Evolutionary conservation across 2,113 vertebrate genomes (phyloP), one percentile per base, ranked within the genome.

Genomic region (Ageneiosus marmoratus): DNA sequence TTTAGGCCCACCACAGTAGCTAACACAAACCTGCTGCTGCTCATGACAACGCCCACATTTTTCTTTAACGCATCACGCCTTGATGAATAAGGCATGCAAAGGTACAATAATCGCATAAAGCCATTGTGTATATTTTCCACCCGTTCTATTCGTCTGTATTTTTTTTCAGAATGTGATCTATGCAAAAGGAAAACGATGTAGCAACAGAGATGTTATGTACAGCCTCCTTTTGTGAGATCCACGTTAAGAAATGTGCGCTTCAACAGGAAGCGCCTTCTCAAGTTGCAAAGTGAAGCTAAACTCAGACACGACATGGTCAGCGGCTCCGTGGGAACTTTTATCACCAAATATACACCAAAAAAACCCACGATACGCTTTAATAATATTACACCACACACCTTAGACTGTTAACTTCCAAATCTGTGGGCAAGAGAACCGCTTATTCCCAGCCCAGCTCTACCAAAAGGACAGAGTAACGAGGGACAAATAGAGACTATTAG

Each of bases 41-140:
- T 44, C 62, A 55, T 34, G 81, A 53, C 85, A 75, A 86, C 85
- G 85, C 85, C 81, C 81, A 83, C 81, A 69, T 86, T 56, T 69
- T 67, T 81, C 58, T 83, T 56, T 63, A 80, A 80, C 50, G 50
- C 27, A 34, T 50, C 16, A 46, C 16, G 48, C 27, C 50, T 32
- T 73, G 69, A 24, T 72, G 34, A 60, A 50, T 18, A 69, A 22
- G 5, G 48, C 37, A 76, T 50, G 12, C 9, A 79, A 82, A 82
- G 67, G 63, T 69, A 27, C n/a, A n/a, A n/a, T n/a, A 48, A 15
- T 16, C n/a, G n/a, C 51, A 81, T 62, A 37, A 16, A 32, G 10
- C 27, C 29, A 65, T 67, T 20, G 16, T 10, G 5, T n/a, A 51
- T 51, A 11, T 22, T 4, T 3, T 20, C 50, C 29, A 55, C 27